Evolutionary conservation across 1,140 invertebrate genomes (phyloP).

Genomic region (Heliothis virescens): DNA sequence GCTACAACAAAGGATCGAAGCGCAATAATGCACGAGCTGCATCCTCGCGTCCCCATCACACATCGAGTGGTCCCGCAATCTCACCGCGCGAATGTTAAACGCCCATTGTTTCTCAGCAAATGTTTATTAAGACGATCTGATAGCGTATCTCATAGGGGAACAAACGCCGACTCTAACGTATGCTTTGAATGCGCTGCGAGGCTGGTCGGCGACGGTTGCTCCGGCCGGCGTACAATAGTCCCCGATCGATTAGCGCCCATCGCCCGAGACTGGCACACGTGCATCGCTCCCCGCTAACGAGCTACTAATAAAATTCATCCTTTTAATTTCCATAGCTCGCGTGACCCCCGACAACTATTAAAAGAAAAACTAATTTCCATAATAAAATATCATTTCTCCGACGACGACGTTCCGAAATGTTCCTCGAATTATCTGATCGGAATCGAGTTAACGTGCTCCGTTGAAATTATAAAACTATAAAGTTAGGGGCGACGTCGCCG

Average conservation of each 20-base stretch:
- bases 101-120: constrained; percentile 79
- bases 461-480: constrained; percentile 81
- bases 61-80: constrained; percentile 57
- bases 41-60: constrained; percentile 64
- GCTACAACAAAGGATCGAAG: constrained; percentile 53
- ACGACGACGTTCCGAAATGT: constrained; percentile 60
- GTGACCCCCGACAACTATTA: constrained; percentile 77
- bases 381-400: constrained; percentile 77
- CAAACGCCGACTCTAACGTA: constrained; percentile 76
- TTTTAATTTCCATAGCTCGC: constrained; percentile 75
- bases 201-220: constrained; percentile 50
- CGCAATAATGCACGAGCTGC: constrained; percentile 57
- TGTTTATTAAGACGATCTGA: constrained; percentile 86
- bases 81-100: constrained; percentile 72
- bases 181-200: constrained; percentile 73
- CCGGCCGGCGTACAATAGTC: constrained; percentile 70
- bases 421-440: constrained; percentile 78
- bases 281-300: constrained; percentile 64
- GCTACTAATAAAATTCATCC: constrained; percentile 69
- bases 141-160: constrained; percentile 79
- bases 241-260: constrained; percentile 78
- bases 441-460: constrained; percentile 81
- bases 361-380: constrained; percentile 84
- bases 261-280: constrained; percentile 58
- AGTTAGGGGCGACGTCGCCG: constrained; percentile 76